Conservation (phyloP, 2,797 vertebrate species). For the Parotocinclus haroldoi region DNA sequence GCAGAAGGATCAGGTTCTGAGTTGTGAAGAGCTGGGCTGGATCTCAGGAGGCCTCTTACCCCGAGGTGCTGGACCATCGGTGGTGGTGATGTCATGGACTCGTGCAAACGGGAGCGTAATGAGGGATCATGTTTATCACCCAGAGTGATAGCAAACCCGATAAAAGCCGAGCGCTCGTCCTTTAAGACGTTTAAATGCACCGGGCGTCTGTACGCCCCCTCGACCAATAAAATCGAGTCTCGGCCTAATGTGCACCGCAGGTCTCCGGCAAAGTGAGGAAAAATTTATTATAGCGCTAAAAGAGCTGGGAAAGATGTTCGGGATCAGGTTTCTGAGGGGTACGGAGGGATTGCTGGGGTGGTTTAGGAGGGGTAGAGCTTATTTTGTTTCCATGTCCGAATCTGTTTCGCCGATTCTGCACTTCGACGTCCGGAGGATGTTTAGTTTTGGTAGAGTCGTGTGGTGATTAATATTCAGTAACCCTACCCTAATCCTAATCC, state of each 20-base stretch:
- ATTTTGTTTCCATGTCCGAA: background rate
- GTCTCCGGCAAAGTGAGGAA: constrained; percentile 64
- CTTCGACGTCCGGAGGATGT: constrained; percentile 2
- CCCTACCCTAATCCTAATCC: too few relatives aligned
- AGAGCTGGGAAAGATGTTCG: constrained; percentile 58
- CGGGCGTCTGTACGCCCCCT: constrained; percentile 59
- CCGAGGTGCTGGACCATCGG: constrained; percentile 57
- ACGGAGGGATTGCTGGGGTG: background rate
- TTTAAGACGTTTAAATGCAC: constrained; percentile 56
- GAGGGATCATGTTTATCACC: constrained; percentile 53
- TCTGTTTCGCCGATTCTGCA: background rate
- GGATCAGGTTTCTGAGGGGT: constrained; percentile 58
- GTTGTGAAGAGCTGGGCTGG: constrained; percentile 12
- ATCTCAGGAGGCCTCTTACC: constrained; percentile 68
- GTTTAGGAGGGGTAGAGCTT: too few relatives aligned
- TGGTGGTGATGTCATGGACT: constrained; percentile 48
- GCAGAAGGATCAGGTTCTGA: too few relatives aligned
- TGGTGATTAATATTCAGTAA: too few relatives aligned
- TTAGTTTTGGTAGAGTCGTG: constrained; percentile 14
- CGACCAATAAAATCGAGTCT: constrained; percentile 74
- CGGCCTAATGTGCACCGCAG: constrained; percentile 67
- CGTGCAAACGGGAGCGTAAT: constrained; percentile 48
- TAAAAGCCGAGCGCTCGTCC: constrained; percentile 64
- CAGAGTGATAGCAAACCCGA: constrained; percentile 56
- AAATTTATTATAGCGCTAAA: constrained; percentile 57